Evolutionary conservation across 2,113 vertebrate genomes (phyloP), one percentile per base, ranked within the genome.

Genomic region (Sphaerodactylus townsendi): DNA sequence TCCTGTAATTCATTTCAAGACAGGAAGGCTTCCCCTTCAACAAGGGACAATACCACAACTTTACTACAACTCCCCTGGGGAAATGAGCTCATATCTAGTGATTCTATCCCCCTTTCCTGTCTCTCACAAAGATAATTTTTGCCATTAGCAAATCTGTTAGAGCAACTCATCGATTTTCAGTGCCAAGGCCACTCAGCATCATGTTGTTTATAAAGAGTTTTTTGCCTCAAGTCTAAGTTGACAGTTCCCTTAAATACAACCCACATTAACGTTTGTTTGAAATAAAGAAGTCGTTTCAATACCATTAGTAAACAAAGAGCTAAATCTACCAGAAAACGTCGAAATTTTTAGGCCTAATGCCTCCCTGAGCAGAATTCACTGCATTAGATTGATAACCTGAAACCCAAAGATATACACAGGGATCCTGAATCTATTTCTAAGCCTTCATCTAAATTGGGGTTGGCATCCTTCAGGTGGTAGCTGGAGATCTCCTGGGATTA

Each of bases 1-100:
- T 83, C 62, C 62, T 71, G 75, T 68, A 41, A 85, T 72, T 91
- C 10, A 71, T 84, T 90, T 88, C 86, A 89, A 74, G 21, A 48
- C 83, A 65, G 53, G 0, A 5, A 74, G 79, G 35, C 81, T 89
- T 56, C 37, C 48, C 79, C 82, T 79, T 80, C 70, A 91, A 76
- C 69, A 48, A 86, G 76, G 35, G 53, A 64, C 79, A 69, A 41
- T 69, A 82, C 72, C 19, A 81, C 73, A 81, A 69, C 73, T 76
- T 72, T 85, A 85, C 50, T 33, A 15, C 72, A 81, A 82, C 87
- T 88, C 77, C 80, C 10, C 82, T 84, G 68, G 23, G 33, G n/a
- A 72, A 72, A 76, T 66, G 87, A 81, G 0, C 23, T 75, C 30
- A 65, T 87, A 46, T 66, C 46, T 70, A 62, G 80, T 70, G 88